Evolutionary conservation across 2,888 invertebrate species (phyloP).

Genomic region (Mellilla xanthometata): DNA sequence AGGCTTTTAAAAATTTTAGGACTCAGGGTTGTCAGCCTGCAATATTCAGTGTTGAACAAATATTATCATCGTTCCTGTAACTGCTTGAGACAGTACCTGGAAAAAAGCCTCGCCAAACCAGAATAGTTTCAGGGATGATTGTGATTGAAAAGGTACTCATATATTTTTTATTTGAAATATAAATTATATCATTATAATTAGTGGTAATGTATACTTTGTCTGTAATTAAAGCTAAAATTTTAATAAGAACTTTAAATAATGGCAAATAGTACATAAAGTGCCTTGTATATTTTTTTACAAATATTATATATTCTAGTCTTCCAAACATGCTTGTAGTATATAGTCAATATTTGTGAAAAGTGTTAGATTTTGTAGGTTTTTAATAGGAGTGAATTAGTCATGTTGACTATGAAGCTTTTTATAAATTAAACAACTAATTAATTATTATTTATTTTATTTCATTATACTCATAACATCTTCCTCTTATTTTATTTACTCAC

Average conservation of each 20-base stretch:
- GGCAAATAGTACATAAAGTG: slow-evolving; percentile 8
- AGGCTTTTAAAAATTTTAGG: slow-evolving; percentile 85
- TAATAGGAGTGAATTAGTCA: no score
- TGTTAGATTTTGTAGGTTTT: no score
- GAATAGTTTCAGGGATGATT: slow-evolving; percentile 27
- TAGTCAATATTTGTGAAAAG: neutral
- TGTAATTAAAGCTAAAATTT: no score
- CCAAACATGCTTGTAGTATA: neutral
- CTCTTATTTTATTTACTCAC: slow-evolving; percentile 70
- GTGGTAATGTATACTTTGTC: no score
- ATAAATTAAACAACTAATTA: slow-evolving; percentile 28
- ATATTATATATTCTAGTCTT: slow-evolving; percentile 12
- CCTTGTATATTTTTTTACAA: neutral
- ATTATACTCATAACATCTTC: slow-evolving; percentile 80
- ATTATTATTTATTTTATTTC: slow-evolving; percentile 70
- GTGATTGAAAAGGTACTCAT: no score
- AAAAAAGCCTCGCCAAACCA: slow-evolving; percentile 62
- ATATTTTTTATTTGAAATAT: no score
- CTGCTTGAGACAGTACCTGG: slow-evolving; percentile 77
- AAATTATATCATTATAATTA: no score
- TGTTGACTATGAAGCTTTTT: no score
- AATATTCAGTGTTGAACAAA: slow-evolving; percentile 76
- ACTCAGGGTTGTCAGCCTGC: slow-evolving; percentile 83
- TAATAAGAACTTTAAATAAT: neutral
- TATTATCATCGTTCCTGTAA: slow-evolving; percentile 66